phyloP scores from a whole-genome alignment of 1,140 invertebrate species.

The Cherax quadricarinatus region DNA sequence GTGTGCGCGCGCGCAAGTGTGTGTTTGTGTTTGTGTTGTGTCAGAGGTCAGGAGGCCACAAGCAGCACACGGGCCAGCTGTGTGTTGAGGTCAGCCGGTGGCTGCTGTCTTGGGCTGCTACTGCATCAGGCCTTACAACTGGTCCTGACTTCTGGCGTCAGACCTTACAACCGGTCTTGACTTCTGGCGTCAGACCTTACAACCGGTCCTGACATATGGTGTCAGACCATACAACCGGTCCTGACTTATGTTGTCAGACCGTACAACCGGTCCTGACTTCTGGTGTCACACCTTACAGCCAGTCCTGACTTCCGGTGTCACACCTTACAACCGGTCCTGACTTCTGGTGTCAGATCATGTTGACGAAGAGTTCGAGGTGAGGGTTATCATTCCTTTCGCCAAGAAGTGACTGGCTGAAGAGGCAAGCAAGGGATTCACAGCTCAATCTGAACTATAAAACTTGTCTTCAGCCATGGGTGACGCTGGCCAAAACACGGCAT shows the following conservation, averaged over 20 bases:
- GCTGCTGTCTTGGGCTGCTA: background rate
- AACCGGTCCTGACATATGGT: no score
- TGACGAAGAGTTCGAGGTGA: background rate
- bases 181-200: background rate
- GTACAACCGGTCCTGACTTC: no score
- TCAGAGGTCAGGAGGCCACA: background rate
- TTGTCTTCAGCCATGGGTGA: constrained; percentile 10
- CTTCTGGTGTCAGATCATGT: background rate
- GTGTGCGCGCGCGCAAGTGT: no score
- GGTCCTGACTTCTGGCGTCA: background rate
- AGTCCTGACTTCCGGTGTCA: background rate
- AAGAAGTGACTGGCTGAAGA: background rate
- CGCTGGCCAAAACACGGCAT: background rate
- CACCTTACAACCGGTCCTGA: background rate
- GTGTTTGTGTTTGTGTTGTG: background rate
- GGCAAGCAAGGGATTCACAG: background rate
- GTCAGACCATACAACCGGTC: no score
- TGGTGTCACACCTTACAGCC: background rate
- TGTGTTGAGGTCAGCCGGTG: background rate
- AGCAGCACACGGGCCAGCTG: background rate
- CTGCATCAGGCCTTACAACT: background rate
- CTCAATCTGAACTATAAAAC: background rate
- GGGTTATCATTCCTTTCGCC: background rate
- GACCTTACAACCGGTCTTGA: no score
- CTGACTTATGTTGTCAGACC: no score